Percentiles rank a stretch among this genome's conserved stretches.
These are phyloP conservation scores for Procambarus virginalis DNA, from an alignment of 1,140 invertebrate species.

Conservation along the genomic window DNA sequence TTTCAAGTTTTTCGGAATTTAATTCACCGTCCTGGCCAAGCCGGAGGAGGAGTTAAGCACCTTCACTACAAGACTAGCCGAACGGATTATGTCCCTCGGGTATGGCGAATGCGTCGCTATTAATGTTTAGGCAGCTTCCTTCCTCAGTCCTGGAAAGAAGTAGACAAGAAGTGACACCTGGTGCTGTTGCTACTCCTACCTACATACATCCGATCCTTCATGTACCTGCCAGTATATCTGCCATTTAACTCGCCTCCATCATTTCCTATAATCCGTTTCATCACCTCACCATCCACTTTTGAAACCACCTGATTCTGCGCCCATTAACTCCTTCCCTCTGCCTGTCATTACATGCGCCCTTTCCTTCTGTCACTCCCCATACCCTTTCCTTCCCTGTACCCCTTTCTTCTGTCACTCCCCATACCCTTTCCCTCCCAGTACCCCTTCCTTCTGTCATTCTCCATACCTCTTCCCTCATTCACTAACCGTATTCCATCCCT, in stretches of 20 bases:
- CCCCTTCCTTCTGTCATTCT: background rate
- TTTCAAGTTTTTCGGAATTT: no score
- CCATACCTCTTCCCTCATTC: background rate
- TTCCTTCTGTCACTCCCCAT: background rate
- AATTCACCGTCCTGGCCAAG: no score
- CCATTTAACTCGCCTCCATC: background rate
- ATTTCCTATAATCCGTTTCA: background rate
- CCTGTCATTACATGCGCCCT: background rate
- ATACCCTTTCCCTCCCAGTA: no score
- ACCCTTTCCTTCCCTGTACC: no score
- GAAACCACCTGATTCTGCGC: background rate
- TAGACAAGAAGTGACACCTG: no score
- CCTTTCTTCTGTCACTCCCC: no score
- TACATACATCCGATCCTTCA: background rate
- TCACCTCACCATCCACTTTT: background rate
- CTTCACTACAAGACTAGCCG: no score
- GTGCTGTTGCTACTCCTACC: no score
- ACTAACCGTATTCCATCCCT: background rate
- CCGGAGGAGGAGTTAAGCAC: background rate
- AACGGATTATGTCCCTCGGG: no score
- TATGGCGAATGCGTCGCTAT: no score
- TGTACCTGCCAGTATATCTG: constrained; percentile 4
- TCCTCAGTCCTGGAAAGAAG: no score
- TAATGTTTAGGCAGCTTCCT: no score
- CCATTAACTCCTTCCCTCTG: background rate